phyloP scores from a whole-genome alignment of 2,797 vertebrate species.

The Rousettus madagascariensis region DNA sequence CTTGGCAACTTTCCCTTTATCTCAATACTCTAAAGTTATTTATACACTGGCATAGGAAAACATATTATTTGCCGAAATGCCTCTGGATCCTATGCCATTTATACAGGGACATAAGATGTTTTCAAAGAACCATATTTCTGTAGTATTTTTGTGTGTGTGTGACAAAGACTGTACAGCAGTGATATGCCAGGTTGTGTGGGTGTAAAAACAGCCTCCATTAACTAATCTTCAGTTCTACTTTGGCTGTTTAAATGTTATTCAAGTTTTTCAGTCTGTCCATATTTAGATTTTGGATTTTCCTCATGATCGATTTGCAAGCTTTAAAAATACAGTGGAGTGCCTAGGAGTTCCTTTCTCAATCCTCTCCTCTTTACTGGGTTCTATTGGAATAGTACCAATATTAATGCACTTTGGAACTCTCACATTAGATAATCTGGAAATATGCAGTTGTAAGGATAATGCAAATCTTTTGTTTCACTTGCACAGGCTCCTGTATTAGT shows the following conservation, averaged over 20 bases:
- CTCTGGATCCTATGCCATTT: constrained; percentile 71
- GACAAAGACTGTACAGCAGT: constrained; percentile 50
- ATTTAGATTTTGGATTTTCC: constrained; percentile 40
- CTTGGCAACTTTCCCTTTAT: constrained; percentile 66
- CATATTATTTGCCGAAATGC: constrained; percentile 74
- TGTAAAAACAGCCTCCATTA: constrained; percentile 70
- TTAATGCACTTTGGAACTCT: background rate
- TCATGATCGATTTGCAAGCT: constrained; percentile 9
- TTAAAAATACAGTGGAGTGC: background rate
- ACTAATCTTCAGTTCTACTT: constrained; percentile 49
- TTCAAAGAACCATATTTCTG: constrained; percentile 76
- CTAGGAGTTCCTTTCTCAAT: background rate
- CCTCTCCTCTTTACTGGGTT: background rate
- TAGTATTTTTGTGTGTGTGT: constrained; percentile 65
- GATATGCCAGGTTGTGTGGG: constrained; percentile 74
- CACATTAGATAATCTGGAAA: background rate
- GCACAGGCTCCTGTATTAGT: background rate
- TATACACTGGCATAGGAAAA: constrained; percentile 69
- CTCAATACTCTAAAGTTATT: constrained; percentile 62
- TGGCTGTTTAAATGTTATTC: constrained; percentile 59
- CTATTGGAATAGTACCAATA: background rate
- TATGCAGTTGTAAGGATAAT: background rate
- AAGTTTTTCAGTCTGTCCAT: constrained; percentile 23
- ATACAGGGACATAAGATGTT: constrained; percentile 74
- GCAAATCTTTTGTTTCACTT: background rate